Percentiles rank a stretch among this genome's conserved stretches.
These are phyloP conservation scores for Pantherophis vulpinus DNA, from an alignment of 2,797 vertebrate genomes.

Conservation along the genomic window DNA sequence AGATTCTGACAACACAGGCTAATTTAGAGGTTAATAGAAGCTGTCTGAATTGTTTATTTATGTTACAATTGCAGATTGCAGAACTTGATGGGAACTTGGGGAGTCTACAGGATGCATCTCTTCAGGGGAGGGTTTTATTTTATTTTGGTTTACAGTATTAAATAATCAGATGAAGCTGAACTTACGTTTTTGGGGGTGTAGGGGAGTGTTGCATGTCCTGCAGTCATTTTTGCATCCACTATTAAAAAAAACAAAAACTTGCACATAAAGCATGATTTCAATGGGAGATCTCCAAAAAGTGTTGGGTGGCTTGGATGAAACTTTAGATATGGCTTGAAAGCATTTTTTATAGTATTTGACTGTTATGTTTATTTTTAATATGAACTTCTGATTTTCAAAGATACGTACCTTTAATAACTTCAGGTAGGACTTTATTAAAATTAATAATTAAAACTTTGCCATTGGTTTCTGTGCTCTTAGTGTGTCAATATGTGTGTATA, in stretches of 20 bases:
- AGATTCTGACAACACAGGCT: background rate
- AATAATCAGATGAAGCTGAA: background rate
- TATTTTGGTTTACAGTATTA: background rate
- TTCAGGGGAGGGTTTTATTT: background rate
- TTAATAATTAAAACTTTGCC: constrained; percentile 6
- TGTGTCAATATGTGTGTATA: background rate
- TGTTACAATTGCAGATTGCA: background rate
- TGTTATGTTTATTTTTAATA: background rate
- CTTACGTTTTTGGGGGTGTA: background rate
- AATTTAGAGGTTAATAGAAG: background rate
- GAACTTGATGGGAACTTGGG: background rate
- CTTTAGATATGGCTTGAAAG: background rate
- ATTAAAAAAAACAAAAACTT: background rate
- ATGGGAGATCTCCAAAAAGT: background rate
- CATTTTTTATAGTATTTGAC: background rate
- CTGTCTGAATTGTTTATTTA: background rate
- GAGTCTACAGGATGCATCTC: background rate
- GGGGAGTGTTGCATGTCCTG: background rate
- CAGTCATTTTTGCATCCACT: background rate
- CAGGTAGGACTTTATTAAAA: background rate
- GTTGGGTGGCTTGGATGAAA: background rate
- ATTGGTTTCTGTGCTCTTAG: background rate
- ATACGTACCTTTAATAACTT: background rate
- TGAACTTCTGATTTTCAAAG: constrained; percentile 10
- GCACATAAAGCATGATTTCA: background rate